Conservation (phyloP, 1,140 invertebrate genomes). For the Drosophila miranda region DNA sequence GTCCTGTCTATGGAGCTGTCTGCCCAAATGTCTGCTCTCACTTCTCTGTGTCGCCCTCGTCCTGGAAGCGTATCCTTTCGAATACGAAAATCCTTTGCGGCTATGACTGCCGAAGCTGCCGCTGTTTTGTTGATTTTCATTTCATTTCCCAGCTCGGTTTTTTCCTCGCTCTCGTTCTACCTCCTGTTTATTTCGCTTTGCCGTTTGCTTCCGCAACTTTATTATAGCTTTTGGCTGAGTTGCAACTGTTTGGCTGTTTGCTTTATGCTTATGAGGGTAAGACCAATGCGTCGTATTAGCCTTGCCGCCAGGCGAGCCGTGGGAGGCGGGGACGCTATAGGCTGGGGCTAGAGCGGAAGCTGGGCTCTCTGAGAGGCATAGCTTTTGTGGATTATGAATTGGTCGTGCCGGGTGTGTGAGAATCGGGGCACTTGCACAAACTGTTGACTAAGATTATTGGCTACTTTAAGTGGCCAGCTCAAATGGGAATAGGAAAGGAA, state of each 20-base stretch:
- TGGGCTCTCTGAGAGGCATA: conserved; percentile 28
- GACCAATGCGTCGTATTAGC: conserved; percentile 70
- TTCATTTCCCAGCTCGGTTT: conserved; percentile 57
- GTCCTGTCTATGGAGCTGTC: conserved; percentile 53
- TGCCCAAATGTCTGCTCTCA: conserved; percentile 55
- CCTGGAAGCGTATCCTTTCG: conserved; percentile 27
- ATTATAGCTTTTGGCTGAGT: conserved; percentile 79
- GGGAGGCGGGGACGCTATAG: not conserved
- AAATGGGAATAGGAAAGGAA: not conserved
- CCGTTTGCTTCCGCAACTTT: conserved; percentile 77
- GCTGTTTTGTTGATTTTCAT: conserved; percentile 71
- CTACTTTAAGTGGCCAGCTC: conserved; percentile 39
- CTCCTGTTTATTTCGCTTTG: conserved; percentile 68
- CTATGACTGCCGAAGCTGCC: conserved; percentile 14
- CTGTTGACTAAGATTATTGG: conserved; percentile 48
- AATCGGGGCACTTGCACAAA: conserved; percentile 52
- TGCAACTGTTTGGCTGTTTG: conserved; percentile 74
- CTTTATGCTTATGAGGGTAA: conserved; percentile 71
- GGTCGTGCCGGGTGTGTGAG: conserved; percentile 28
- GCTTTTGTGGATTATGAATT: conserved; percentile 61
- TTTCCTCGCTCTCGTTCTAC: conserved; percentile 25
- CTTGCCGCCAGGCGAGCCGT: conserved; percentile 33
- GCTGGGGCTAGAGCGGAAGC: conserved; percentile 13
- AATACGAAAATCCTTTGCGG: conserved; percentile 66
- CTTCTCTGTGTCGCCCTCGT: conserved; percentile 35